Conservation (phyloP, 2,888 invertebrate species). For the Hoplodrina blanda region DNA sequence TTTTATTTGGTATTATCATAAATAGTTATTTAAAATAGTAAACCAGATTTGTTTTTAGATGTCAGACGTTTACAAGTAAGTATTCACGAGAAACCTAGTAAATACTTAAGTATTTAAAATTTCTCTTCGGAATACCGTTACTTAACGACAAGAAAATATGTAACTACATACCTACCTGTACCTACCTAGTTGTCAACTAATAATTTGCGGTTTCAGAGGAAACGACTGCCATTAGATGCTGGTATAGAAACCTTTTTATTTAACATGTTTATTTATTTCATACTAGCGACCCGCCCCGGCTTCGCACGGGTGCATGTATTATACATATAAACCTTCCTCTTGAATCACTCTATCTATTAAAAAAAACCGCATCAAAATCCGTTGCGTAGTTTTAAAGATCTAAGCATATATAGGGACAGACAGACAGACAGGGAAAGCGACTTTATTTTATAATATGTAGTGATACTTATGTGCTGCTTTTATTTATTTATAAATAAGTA, state of each 20-base stretch:
- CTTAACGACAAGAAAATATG: constrained; percentile 37
- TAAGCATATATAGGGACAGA: too few relatives aligned
- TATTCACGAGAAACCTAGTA: constrained; percentile 47
- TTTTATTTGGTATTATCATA: not conserved
- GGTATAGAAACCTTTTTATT: constrained; percentile 19
- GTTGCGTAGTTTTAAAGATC: too few relatives aligned
- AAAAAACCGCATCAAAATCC: too few relatives aligned
- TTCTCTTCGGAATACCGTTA: constrained; percentile 51
- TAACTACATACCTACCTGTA: too few relatives aligned
- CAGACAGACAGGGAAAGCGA: too few relatives aligned
- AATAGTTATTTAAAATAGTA: too few relatives aligned
- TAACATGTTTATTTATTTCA: not conserved
- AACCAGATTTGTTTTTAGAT: not conserved
- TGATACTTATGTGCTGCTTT: not conserved
- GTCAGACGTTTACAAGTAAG: not conserved
- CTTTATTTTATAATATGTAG: too few relatives aligned
- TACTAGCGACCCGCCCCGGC: too few relatives aligned
- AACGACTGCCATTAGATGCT: constrained; percentile 27
- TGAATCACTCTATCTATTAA: too few relatives aligned
- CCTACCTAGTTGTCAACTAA: constrained; percentile 34
- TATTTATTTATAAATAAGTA: too few relatives aligned
- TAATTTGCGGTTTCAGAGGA: constrained; percentile 56
- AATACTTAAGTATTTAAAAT: constrained; percentile 41
- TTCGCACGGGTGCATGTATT: too few relatives aligned
- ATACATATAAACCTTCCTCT: too few relatives aligned